phyloP scores from a whole-genome alignment of 2,113 vertebrate genomes.

The Nyctereutes procyonoides region DNA sequence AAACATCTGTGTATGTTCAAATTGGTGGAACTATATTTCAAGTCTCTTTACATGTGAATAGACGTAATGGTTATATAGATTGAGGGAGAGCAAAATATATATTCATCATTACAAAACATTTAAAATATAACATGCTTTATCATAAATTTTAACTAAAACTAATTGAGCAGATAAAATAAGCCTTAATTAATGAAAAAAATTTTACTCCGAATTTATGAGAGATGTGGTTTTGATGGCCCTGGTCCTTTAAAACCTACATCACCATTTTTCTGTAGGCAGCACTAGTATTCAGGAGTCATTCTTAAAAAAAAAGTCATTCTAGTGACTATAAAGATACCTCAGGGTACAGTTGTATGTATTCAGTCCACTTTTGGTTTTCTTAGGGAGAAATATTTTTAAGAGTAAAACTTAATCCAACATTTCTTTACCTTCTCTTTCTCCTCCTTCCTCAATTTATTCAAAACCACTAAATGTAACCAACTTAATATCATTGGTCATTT shows the following conservation, averaged over 20 bases:
- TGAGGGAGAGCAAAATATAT: not conserved
- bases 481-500: conserved; percentile 20
- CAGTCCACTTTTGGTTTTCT: not conserved
- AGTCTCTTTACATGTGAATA: not conserved
- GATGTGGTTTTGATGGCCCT: not conserved
- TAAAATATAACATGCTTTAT: conserved; percentile 10
- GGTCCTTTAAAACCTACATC: conserved; percentile 25
- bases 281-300: not conserved
- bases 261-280: not conserved
- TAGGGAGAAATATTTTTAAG: not conserved
- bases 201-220: not conserved
- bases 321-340: not conserved
- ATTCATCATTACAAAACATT: conserved; percentile 34
- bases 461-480: conserved; percentile 22
- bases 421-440: conserved; percentile 35
- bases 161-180: conserved; percentile 26
- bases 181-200: not conserved
- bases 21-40: conserved; percentile 28
- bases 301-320: not conserved
- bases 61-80: not conserved
- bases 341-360: not conserved
- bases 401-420: not conserved
- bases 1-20: not conserved
- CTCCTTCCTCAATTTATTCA: not conserved
- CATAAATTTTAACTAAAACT: conserved; percentile 41